Conservation (phyloP, 1,140 invertebrate species). For the Aphis craccivora region DNA sequence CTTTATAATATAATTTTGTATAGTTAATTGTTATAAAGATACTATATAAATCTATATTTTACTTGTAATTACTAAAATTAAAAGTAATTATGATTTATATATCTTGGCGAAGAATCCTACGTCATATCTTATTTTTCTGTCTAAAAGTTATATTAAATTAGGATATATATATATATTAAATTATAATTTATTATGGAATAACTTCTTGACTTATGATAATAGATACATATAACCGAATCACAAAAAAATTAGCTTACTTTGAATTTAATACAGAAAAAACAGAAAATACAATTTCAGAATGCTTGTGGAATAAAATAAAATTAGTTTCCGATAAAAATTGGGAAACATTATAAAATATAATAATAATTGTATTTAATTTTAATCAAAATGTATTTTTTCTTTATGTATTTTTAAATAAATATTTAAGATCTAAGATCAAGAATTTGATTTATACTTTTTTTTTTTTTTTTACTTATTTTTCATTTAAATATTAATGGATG, state of each 20-base stretch:
- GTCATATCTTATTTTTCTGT: neutral
- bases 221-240: neutral
- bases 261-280: conserved; percentile 30
- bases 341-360: neutral
- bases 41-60: neutral
- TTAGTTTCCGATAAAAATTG: neutral
- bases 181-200: neutral
- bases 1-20: neutral
- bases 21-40: neutral
- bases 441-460: too few species aligned
- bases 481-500: neutral
- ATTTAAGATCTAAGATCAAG: neutral
- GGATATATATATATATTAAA: neutral
- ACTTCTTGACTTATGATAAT: neutral
- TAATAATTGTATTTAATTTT: neutral
- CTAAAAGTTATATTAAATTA: neutral
- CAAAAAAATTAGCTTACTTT: conserved; percentile 21
- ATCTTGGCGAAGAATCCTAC: neutral
- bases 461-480: neutral
- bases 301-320: conserved; percentile 31
- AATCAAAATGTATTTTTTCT: neutral
- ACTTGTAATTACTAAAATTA: neutral
- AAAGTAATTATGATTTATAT: neutral
- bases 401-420: neutral
- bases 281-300: neutral